A percentile compares a stretch with the other conserved stretches of the same genome.
These are phyloP conservation scores for Pituophis catenifer DNA, from an alignment of 2,113 vertebrate genomes.

Conservation along the genomic window DNA sequence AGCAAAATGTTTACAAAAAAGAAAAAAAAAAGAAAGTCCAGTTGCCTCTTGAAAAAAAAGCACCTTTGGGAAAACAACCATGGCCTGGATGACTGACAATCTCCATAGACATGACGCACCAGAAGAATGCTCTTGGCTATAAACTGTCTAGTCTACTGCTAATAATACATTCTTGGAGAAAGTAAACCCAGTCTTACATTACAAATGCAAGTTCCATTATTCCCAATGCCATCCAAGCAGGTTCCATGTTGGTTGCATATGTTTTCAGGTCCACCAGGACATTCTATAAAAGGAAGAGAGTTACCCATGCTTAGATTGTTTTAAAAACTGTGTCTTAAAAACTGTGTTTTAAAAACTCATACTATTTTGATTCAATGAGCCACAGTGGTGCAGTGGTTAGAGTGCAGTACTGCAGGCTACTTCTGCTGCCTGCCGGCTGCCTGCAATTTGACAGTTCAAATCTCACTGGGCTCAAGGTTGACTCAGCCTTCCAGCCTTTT, in stretches of 20 bases:
- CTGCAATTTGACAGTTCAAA: no score
- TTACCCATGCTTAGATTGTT: neutral
- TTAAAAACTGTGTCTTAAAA: neutral
- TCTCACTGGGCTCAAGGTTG: no score
- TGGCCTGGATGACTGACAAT: no score
- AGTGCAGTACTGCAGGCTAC: no score
- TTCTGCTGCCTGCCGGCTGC: no score
- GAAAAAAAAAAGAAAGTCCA: no score
- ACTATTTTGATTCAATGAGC: neutral
- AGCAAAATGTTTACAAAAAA: no score
- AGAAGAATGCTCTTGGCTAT: neutral
- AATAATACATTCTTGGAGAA: neutral
- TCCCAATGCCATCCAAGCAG: slow-evolving; percentile 80
- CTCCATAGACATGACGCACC: neutral
- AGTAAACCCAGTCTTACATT: slow-evolving; percentile 70
- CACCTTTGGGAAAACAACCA: no score
- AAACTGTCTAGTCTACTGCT: neutral
- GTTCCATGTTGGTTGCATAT: slow-evolving; percentile 81
- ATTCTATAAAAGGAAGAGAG: slow-evolving; percentile 71
- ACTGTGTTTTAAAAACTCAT: neutral
- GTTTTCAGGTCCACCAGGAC: slow-evolving; percentile 78
- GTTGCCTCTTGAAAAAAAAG: no score
- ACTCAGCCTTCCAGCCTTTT: no score
- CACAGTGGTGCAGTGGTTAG: no score
- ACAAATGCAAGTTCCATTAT: slow-evolving; percentile 89